Evolutionary conservation across 2,888 invertebrate genomes (phyloP).

Genomic region (Thysanoteuthis rhombus): DNA sequence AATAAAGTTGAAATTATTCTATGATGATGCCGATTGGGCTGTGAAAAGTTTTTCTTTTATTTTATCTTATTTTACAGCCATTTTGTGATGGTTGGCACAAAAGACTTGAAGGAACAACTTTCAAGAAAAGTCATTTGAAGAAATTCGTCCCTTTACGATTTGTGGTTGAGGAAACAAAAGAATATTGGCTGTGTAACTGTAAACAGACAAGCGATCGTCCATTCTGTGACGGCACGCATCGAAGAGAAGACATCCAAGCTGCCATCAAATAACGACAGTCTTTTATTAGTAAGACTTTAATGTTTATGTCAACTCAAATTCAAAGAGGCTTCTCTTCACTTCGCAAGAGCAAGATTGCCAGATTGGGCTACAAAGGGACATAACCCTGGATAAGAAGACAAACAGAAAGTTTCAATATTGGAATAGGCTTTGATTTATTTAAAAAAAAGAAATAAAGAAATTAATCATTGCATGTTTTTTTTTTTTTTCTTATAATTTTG

Average conservation of each 20-base stretch:
- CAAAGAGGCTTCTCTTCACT: not conserved
- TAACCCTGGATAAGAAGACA: not conserved
- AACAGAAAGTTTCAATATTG: not conserved
- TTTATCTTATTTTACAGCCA: slow-evolving; percentile 74
- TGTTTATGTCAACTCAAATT: not conserved
- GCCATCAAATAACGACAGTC: slow-evolving; percentile 35
- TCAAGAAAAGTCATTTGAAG: slow-evolving; percentile 78
- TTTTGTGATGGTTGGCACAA: slow-evolving; percentile 94
- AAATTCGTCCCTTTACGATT: slow-evolving; percentile 80
- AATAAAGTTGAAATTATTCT: too few species aligned
- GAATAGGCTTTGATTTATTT: too few species aligned
- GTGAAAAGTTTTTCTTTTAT: not conserved
- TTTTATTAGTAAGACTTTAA: not conserved
- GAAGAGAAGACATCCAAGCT: slow-evolving; percentile 62
- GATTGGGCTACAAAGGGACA: too few species aligned
- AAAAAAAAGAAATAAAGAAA: too few species aligned
- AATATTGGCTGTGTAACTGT: slow-evolving; percentile 97
- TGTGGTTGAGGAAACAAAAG: slow-evolving; percentile 84
- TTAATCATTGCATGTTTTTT: too few species aligned
- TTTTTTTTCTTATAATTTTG: too few species aligned
- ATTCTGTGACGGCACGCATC: slow-evolving; percentile 96
- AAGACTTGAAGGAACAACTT: slow-evolving; percentile 70
- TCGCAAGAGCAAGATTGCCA: too few species aligned
- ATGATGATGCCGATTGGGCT: not conserved
- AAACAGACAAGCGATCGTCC: slow-evolving; percentile 93